Evolutionary conservation across 2,888 invertebrate genomes (phyloP), one percentile per base, ranked within the genome.

Genomic region (Steromphala cineraria): DNA sequence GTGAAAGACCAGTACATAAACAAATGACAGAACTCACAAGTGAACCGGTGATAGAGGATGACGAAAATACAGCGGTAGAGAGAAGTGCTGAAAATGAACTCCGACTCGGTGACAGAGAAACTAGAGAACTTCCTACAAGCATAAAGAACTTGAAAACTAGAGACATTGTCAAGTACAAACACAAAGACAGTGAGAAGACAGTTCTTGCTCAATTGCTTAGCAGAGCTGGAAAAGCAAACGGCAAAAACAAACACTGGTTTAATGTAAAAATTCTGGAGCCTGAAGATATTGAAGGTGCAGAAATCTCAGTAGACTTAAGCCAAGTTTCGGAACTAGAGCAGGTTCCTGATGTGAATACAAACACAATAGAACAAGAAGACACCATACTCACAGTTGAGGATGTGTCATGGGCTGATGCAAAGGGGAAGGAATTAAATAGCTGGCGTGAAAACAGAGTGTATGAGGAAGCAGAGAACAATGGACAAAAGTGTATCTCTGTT

Each of bases 371-470:
- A 75, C 19, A 24, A 28, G 19, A 53, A 80, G 75, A 80, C 21
- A 55, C 21, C 19, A 36, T 75, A 13, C 46, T 75, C 53, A 36
- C 67, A 17, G 19, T 71, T 8, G 71, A 71, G 13, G 67, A 79
- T 71, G 24, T 67, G 8, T 79, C 74, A 31, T 17, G 24, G 53
- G 13, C 53, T n/a, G 46, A 74, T 28, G 80, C 80, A 19, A 80
- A 80, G 36, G 21, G 31, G 55, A 36, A 15, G 19, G 80, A 80
- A 75, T 53, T 80, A 17, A n/a, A 28, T 13, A 80, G 31, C 40
- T 80, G 80, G 80, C 75, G 55, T 75, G 21, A 53, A 17, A 40
- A 80, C 46, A 13, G 75, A 13, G 80, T 80, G 7, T 80, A 55
- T 75, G 75, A 17, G 17, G 80, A 74, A 75, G 53, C 52, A 36